These are phyloP conservation scores for Phodopus roborovskii DNA, from an alignment of 2,113 vertebrate genomes.

Conservation along the genomic window DNA sequence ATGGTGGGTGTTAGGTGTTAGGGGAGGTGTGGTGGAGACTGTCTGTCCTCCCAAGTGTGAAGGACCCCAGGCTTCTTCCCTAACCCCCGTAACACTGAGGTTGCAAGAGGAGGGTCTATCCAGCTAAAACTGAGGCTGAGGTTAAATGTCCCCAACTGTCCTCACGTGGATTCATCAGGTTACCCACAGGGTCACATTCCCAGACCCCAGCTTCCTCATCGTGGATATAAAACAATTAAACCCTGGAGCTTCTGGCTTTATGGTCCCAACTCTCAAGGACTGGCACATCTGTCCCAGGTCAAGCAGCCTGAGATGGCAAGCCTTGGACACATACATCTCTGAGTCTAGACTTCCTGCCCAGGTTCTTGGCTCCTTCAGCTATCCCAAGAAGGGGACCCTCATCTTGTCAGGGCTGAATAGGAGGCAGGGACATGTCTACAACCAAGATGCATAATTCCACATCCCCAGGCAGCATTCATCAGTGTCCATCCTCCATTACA, in stretches of 20 bases:
- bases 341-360: neutral
- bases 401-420: neutral
- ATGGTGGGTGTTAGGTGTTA: too few species aligned
- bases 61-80: neutral
- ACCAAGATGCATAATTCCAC: fast-evolving
- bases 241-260: neutral
- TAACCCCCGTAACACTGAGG: neutral
- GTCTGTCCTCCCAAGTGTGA: neutral
- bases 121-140: neutral
- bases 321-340: neutral
- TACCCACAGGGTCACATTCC: neutral
- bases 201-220: neutral
- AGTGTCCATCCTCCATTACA: neutral
- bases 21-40: neutral
- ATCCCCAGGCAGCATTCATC: neutral
- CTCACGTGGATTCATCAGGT: neutral
- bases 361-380: neutral
- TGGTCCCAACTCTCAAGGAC: neutral
- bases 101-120: neutral
- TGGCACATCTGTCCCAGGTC: neutral
- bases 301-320: neutral
- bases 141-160: neutral
- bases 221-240: neutral
- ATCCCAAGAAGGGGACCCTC: neutral
- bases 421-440: too few species aligned